Base-by-base conservation (phyloP, 2,113 vertebrate species). In the Eonycteris spelaea region DNA sequence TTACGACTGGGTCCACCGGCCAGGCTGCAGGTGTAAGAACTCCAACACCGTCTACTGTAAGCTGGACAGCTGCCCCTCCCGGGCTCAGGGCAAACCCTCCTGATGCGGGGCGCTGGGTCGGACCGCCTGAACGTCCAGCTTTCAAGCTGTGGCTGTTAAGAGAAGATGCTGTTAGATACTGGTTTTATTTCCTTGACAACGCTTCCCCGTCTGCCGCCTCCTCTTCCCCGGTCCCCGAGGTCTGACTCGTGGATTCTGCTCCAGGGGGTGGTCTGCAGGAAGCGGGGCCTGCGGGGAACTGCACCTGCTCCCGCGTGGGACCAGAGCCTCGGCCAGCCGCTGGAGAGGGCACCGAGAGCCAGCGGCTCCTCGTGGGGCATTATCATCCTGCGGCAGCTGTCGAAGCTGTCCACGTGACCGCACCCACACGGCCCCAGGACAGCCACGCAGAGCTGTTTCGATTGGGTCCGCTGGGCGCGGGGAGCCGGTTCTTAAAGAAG, bases 41-140 rank as follows among this genome's bases (percentile, higher is more conserved):
- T 99, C 99, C 97, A 99, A 99, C 98, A 99, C 99, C 4, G 99
- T 99, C 96, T 99, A 99, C 98, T 99, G 99, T 98, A 99, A 99
- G 98, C 99, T 99, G 99, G 99, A 99, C 98, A 99, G 98, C 98
- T 99, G 99, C 98, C 98, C 99, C 53, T 98, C 99, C 21, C 98
- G 98, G 95, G 98, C 94, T 86, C 99, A 98, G 98, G 99, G 99
- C 51, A 99, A 99, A 90, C 99, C 99, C 11, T 99, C 99, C 98
- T 99, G 99, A 99, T 99, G 98, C 92, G 82, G 77, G 98, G 98
- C 96, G 98, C 98, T 93, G 97, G 97, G 53, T 70, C 87, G 96
- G 70, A 73, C 93, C 98, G 98, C 95, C 84, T 93, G 94, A 95
- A 92, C 91, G 53, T 96, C 95, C 89, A 59, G 96, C 98, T 98